A percentile compares a stretch with the other conserved stretches of the same genome.
phyloP scores from a whole-genome alignment of 1,140 invertebrate genomes.

The Drosophila saltans region DNA sequence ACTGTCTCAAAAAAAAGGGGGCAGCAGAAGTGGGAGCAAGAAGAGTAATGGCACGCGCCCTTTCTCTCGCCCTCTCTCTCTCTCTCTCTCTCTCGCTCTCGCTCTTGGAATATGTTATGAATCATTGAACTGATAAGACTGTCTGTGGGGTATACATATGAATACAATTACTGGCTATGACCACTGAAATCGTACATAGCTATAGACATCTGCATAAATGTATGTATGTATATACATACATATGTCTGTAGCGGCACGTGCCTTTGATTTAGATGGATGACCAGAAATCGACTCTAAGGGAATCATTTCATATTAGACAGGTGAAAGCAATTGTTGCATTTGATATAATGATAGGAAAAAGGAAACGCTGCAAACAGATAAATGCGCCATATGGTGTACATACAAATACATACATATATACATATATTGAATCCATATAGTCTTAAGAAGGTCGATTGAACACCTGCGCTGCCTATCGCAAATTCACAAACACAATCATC shows the following conservation, averaged over 20 bases:
- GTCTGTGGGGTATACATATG: neutral
- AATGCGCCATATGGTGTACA: neutral
- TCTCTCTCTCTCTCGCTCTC: neutral
- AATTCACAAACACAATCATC: neutral
- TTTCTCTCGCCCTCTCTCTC: neutral
- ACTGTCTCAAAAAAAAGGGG: neutral
- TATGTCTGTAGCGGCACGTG: neutral
- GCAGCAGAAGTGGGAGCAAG: too few relatives aligned
- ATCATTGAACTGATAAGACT: neutral
- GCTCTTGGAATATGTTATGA: neutral
- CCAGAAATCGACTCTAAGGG: neutral
- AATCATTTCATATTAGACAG: neutral
- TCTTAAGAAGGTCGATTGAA: neutral
- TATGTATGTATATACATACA: too few relatives aligned
- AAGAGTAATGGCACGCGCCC: neutral
- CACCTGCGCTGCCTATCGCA: slow-evolving; percentile 1
- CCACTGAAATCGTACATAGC: too few relatives aligned
- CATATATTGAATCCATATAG: neutral
- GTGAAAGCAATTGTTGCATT: neutral
- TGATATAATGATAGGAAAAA: neutral
- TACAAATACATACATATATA: neutral
- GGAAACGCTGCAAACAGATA: neutral
- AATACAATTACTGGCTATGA: neutral
- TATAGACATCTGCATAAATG: too few relatives aligned
- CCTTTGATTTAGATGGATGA: neutral